phyloP scores from a whole-genome alignment of 1,140 invertebrate genomes.

The Drosophila busckii region DNA sequence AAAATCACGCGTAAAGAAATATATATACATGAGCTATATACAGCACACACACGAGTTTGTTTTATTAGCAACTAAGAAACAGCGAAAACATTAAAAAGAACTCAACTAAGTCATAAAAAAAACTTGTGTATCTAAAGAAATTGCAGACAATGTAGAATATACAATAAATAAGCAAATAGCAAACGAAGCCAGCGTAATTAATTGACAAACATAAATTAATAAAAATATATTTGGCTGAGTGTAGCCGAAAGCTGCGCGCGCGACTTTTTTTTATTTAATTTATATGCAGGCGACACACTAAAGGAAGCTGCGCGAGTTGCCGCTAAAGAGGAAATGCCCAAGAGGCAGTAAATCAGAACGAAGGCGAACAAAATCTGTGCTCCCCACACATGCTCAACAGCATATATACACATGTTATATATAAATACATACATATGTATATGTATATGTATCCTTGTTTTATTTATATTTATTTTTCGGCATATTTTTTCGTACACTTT shows the following conservation, averaged over 20 bases:
- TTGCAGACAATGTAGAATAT: no score
- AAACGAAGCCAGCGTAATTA: no score
- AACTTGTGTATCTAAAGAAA: slow-evolving; percentile 10
- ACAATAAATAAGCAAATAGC: no score
- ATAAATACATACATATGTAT: slow-evolving; percentile 1
- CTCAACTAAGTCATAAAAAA: slow-evolving; percentile 22
- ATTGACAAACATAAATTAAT: background rate
- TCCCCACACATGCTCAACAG: slow-evolving; percentile 19
- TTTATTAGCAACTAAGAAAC: slow-evolving; percentile 42
- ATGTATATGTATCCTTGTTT: background rate
- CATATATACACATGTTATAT: slow-evolving; percentile 36
- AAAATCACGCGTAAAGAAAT: slow-evolving; percentile 56
- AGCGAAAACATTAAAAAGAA: slow-evolving; percentile 11
- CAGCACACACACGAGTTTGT: slow-evolving; percentile 34
- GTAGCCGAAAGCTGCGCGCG: slow-evolving; percentile 25
- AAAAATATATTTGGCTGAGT: no score
- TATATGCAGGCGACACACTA: background rate
- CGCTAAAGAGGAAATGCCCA: slow-evolving; percentile 59
- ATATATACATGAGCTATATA: slow-evolving; percentile 24
- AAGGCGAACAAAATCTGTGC: slow-evolving; percentile 4
- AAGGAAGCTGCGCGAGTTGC: slow-evolving; percentile 27
- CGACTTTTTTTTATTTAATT: slow-evolving; percentile 6
- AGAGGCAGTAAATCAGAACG: slow-evolving; percentile 61
- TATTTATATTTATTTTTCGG: slow-evolving; percentile 35
- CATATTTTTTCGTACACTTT: slow-evolving; percentile 70